phyloP scores from a whole-genome alignment of 1,140 invertebrate genomes.

The Drusus annulatus region DNA sequence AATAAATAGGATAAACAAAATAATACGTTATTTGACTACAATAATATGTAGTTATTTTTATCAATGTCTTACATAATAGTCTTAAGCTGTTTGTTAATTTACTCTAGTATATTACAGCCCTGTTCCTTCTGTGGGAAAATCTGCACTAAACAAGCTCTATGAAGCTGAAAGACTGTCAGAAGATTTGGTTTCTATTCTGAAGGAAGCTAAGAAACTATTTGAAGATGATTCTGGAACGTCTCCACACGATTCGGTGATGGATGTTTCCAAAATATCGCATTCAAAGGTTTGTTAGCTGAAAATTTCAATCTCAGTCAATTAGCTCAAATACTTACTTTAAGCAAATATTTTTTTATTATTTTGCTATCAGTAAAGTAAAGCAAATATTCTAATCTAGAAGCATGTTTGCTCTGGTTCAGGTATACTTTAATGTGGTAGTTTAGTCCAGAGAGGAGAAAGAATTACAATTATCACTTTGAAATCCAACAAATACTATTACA shows the following conservation, averaged over 20 bases:
- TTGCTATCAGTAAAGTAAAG: no score
- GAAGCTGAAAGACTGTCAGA: conserved; percentile 45
- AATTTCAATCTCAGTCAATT: no score
- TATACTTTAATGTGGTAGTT: no score
- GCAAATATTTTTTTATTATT: no score
- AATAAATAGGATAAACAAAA: no score
- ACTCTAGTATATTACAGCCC: conserved; percentile 40
- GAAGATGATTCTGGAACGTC: conserved; percentile 32
- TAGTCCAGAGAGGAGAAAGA: no score
- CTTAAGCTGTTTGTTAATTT: background rate
- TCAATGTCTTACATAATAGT: background rate
- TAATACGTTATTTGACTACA: no score
- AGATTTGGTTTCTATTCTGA: conserved; percentile 32
- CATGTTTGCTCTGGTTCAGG: no score
- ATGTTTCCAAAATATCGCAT: conserved; percentile 52
- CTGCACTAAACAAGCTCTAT: conserved; percentile 40
- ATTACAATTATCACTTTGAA: no score
- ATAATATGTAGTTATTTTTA: background rate
- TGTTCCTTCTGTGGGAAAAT: conserved; percentile 11
- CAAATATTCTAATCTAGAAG: no score
- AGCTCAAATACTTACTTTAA: no score
- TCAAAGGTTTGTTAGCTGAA: conserved; percentile 14
- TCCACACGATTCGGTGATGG: conserved; percentile 19
- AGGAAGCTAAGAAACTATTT: conserved; percentile 42
- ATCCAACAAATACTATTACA: no score